A percentile compares a stretch with the other conserved stretches of the same genome.
Conservation (phyloP, 1,140 invertebrate genomes). For the Mycetomoellerius zeteki region DNA sequence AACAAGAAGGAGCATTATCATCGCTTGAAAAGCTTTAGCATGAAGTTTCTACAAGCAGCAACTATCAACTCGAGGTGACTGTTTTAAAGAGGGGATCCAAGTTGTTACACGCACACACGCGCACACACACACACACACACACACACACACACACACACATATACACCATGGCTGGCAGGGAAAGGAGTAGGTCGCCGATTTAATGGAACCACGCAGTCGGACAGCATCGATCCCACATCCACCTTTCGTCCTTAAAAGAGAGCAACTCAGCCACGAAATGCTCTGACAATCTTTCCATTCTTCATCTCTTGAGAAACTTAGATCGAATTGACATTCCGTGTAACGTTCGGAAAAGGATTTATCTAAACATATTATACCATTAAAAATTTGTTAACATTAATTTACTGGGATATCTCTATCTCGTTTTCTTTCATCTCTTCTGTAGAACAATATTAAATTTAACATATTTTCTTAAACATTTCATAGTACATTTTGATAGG, state of each 20-base stretch:
- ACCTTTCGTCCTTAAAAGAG: neutral
- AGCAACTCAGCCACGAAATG: neutral
- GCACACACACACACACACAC: too few relatives aligned
- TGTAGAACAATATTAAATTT: neutral
- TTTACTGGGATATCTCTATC: neutral
- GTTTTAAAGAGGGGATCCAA: constrained; percentile 32
- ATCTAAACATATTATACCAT: neutral
- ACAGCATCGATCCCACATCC: constrained; percentile 37
- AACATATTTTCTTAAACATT: neutral
- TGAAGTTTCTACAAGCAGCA: constrained; percentile 23
- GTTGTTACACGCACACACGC: too few relatives aligned
- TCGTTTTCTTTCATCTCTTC: neutral
- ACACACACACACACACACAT: too few relatives aligned
- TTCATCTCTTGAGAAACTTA: constrained; percentile 59
- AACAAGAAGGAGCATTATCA: neutral
- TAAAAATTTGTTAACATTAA: neutral
- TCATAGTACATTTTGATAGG: neutral
- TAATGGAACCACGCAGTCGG: constrained; percentile 45
- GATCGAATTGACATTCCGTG: constrained; percentile 52
- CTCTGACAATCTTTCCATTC: neutral
- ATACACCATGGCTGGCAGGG: neutral
- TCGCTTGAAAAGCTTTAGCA: constrained; percentile 28
- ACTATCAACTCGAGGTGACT: constrained; percentile 31
- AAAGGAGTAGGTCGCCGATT: constrained; percentile 55
- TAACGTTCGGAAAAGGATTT: constrained; percentile 27